Evolutionary conservation across 2,797 vertebrate genomes (phyloP).

Genomic region (Pseudotriccus pelzelni): DNA sequence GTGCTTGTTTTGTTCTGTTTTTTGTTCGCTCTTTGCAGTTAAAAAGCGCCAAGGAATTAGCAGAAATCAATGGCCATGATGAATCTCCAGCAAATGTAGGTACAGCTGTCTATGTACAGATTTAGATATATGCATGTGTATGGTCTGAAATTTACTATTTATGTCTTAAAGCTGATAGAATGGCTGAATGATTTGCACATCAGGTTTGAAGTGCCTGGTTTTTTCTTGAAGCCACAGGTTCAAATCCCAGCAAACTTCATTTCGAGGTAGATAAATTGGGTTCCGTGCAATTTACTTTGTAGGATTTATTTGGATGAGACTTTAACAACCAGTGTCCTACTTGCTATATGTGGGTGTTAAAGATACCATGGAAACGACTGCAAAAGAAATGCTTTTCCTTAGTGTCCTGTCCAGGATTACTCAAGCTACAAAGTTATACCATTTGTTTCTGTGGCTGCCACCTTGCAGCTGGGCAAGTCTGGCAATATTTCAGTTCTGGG

Average conservation of each 20-base stretch:
- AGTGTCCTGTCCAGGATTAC: conserved; percentile 49
- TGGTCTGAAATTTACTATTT: background rate
- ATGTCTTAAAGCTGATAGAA: conserved; percentile 17
- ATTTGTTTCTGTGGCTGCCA: conserved; percentile 7
- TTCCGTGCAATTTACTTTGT: conserved; percentile 51
- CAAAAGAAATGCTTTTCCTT: conserved; percentile 34
- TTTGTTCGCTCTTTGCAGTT: conserved; percentile 72
- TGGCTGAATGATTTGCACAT: background rate
- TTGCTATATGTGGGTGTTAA: conserved; percentile 43
- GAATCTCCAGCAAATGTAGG: conserved; percentile 81
- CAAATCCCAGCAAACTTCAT: conserved; percentile 52
- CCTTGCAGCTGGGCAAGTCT: background rate
- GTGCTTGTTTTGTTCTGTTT: conserved; percentile 54
- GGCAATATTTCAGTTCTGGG: background rate
- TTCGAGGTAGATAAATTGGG: conserved; percentile 58
- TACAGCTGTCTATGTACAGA: conserved; percentile 31
- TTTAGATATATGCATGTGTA: background rate
- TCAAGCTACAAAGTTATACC: background rate
- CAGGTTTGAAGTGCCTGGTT: background rate
- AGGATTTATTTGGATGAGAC: conserved; percentile 62
- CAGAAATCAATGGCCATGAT: conserved; percentile 79
- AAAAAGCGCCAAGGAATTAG: conserved; percentile 80
- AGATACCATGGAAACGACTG: conserved; percentile 39
- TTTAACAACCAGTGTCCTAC: conserved; percentile 40
- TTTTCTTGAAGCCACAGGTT: background rate